Evolutionary conservation across 2,888 invertebrate genomes (phyloP), one percentile per base, ranked within the genome.

Genomic region (Oligia strigilis): DNA sequence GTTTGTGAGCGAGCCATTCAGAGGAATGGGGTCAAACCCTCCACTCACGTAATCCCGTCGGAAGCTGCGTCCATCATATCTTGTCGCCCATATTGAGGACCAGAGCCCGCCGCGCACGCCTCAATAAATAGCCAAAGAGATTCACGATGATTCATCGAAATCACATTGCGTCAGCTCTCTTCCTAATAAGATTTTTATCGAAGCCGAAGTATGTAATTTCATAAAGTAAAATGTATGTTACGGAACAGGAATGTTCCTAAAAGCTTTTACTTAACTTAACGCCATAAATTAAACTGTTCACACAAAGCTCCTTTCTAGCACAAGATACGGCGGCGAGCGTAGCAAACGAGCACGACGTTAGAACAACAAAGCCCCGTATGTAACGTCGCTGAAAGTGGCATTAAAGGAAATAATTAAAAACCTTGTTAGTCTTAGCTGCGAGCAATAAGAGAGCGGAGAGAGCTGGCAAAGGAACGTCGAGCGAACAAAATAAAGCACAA

Each of bases 331-430:
- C 52, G 76, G 65, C 75, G 80, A 78, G 81, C 70, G 81, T 77
- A 64, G 87, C 88, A 80, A 83, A 75, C 72, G 69, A 82, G 79
- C 77, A 70, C 80, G 55, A 80, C 81, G 80, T 80, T 83, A 80
- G 82, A 84, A 86, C 89, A 90, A 94, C 94, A 93, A 93, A 93
- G 91, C 84, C 82, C 86, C 89, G 89, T 88, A 87, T 91, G 92
- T 91, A 91, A 90, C 92, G 91, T 90, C 89, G 85, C 94, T 95
- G 94, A 93, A 93, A 96, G 95, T 96, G 95, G 94, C 95, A 94
- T 95, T 94, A 96, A 95, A 96, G 95, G 95, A 96, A 96, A 97
- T 96, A 96, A 96, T 97, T 96, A 97, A 96, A 96, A 96, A 95
- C 94, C 95, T 95, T 96, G 96, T 96, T 96, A 96, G 95, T 93